A percentile compares a stretch with the other conserved stretches of the same genome.
Conservation (phyloP, 2,888 invertebrate species). For the Apodemia zela region DNA sequence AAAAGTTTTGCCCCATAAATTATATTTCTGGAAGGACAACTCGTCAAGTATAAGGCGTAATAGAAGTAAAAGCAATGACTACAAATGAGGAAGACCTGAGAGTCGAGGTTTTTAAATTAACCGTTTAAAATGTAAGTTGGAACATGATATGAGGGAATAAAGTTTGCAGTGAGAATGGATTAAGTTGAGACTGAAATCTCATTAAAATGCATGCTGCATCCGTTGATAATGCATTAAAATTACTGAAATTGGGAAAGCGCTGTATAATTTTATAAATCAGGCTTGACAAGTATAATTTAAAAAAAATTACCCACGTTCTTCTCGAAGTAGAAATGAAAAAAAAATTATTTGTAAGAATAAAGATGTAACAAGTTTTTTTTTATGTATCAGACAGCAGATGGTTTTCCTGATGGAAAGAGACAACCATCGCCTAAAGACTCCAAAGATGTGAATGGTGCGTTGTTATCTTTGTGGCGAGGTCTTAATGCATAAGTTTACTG, state of each 20-base stretch:
- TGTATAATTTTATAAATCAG: constrained; percentile 23
- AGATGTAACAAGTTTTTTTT: no score
- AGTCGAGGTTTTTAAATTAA: constrained; percentile 28
- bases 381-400: no score
- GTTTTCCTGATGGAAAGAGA: no score
- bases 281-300: background rate
- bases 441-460: no score
- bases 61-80: constrained; percentile 27
- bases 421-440: no score
- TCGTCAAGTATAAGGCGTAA: constrained; percentile 17
- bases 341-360: no score
- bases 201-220: constrained; percentile 31
- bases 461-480: no score
- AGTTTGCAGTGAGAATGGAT: constrained; percentile 30
- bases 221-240: constrained; percentile 29
- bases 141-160: constrained; percentile 31
- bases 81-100: constrained; percentile 26
- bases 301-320: no score
- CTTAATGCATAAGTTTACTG: no score
- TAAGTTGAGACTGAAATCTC: constrained; percentile 31
- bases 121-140: constrained; percentile 31
- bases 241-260: constrained; percentile 27
- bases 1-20: constrained; percentile 14
- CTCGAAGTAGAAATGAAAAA: no score
- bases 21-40: constrained; percentile 13